Evolutionary conservation across 2,113 vertebrate species (phyloP).

Genomic region (Naja naja): DNA sequence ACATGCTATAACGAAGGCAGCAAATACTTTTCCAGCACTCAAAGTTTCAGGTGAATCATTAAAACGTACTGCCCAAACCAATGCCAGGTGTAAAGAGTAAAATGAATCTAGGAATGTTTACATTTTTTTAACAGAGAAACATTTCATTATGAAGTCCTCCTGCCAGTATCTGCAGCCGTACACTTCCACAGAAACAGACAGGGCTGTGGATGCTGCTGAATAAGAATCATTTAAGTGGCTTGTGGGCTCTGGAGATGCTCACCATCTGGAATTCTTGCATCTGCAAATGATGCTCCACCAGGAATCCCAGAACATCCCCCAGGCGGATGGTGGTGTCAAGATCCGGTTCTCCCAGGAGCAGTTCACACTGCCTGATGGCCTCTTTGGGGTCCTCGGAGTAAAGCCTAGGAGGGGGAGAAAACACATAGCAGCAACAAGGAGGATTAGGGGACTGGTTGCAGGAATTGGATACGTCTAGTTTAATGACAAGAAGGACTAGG

Average conservation of each 20-base stretch:
- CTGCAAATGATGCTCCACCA: constrained; percentile 83
- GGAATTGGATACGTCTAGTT: no score
- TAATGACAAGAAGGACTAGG: no score
- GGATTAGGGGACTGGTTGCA: no score
- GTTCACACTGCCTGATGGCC: constrained; percentile 80
- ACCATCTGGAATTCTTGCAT: constrained; percentile 78
- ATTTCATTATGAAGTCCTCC: not conserved
- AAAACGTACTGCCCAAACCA: not conserved
- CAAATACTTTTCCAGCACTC: not conserved
- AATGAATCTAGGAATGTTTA: not conserved
- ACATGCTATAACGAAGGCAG: no score
- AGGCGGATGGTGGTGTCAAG: constrained; percentile 78
- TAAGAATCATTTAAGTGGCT: not conserved
- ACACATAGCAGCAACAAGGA: not conserved
- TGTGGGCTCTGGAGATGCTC: constrained; percentile 22
- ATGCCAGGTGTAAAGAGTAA: not conserved
- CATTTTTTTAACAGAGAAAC: not conserved
- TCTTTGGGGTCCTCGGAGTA: constrained; percentile 82
- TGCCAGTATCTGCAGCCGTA: not conserved
- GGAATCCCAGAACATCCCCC: constrained; percentile 81
- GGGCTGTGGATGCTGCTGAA: rapidly evolving
- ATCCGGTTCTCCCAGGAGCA: constrained; percentile 83
- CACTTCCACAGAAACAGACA: not conserved
- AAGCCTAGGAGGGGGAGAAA: constrained; percentile 62
- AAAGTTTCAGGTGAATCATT: not conserved